A percentile compares a stretch with the other conserved stretches of the same genome.
phyloP scores from a whole-genome alignment of 2,113 vertebrate genomes.

The Aix galericulata region DNA sequence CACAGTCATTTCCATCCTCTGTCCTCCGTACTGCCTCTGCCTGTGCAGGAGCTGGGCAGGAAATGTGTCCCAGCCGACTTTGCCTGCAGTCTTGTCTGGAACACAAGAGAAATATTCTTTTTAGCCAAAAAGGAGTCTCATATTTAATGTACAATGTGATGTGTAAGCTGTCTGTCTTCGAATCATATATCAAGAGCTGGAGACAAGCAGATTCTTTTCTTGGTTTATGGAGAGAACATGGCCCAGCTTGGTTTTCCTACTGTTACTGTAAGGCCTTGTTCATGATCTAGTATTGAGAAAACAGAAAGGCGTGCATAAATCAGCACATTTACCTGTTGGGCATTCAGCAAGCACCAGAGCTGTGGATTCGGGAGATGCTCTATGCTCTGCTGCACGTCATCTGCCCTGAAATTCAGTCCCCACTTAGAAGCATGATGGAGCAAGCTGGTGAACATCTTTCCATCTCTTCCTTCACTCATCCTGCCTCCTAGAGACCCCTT shows the following conservation, averaged over 20 bases:
- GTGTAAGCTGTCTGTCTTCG: background rate
- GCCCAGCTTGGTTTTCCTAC: background rate
- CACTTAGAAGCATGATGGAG: background rate
- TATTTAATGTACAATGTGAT: background rate
- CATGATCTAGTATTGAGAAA: background rate
- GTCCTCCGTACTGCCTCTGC: background rate
- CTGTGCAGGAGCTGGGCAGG: background rate
- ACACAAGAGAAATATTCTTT: background rate
- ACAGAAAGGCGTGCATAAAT: background rate
- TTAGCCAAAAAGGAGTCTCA: background rate
- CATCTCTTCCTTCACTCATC: background rate
- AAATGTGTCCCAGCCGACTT: rapidly evolving
- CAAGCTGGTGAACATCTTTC: background rate
- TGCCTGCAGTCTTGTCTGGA: background rate
- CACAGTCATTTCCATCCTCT: background rate
- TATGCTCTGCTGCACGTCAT: background rate
- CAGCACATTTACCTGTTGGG: background rate
- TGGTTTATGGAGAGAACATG: background rate
- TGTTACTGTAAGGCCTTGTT: background rate
- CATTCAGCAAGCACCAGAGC: background rate
- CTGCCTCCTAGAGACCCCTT: background rate
- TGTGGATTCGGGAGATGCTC: background rate
- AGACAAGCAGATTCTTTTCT: background rate
- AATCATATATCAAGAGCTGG: background rate
- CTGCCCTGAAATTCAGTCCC: background rate